Percentiles rank a stretch among this genome's conserved stretches.
Conservation (phyloP, 2,888 invertebrate genomes). For the Microdon myrmicae region DNA sequence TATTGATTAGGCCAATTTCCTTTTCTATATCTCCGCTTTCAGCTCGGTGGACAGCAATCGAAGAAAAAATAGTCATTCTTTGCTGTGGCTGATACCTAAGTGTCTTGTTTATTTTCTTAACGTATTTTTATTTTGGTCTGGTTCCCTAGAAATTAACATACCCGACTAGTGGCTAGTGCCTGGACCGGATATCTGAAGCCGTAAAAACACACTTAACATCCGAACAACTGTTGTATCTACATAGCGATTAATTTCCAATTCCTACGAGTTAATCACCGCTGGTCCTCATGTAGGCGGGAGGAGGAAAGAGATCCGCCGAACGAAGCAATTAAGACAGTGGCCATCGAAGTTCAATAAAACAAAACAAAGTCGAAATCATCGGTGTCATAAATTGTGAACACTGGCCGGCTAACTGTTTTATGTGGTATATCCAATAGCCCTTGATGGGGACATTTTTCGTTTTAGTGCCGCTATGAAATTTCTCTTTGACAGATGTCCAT, state of each 20-base stretch:
- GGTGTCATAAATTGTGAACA: slow-evolving; percentile 37
- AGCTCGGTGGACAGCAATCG: not conserved
- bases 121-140: too few relatives aligned
- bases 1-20: slow-evolving; percentile 27
- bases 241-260: slow-evolving; percentile 41
- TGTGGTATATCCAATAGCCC: slow-evolving; percentile 1
- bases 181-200: slow-evolving; percentile 42
- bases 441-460: slow-evolving; percentile 37
- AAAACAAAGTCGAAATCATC: slow-evolving; percentile 37
- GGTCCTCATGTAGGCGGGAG: too few relatives aligned
- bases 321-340: slow-evolving; percentile 49
- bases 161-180: slow-evolving; percentile 26
- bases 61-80: slow-evolving; percentile 6
- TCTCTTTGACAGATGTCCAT: slow-evolving; percentile 51
- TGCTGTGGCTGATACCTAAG: slow-evolving; percentile 23
- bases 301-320: slow-evolving; percentile 45
- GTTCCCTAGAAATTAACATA: slow-evolving; percentile 44
- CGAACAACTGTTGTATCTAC: slow-evolving; percentile 40
- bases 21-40: not conserved
- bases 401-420: slow-evolving; percentile 35
- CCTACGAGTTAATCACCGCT: too few relatives aligned
- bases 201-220: slow-evolving; percentile 44
- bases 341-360: slow-evolving; percentile 44
- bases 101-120: slow-evolving; percentile 16
- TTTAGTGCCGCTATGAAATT: slow-evolving; percentile 49